phyloP scores from a whole-genome alignment of 30 jellyfish, hydroid and myxozoan genomes.

The Aurelia sp. region DNA sequence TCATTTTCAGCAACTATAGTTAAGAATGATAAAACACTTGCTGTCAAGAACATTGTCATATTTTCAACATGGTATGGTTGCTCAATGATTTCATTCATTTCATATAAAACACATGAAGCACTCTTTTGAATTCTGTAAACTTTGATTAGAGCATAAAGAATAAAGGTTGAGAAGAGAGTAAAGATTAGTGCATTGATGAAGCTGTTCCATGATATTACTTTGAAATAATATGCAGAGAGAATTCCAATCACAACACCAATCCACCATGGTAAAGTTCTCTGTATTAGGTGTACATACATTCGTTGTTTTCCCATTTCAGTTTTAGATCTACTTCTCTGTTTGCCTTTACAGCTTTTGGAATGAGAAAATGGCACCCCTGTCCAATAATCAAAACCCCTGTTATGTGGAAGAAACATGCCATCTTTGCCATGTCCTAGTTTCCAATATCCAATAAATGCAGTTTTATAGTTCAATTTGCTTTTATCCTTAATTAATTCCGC shows the following conservation, averaged over 20 bases:
- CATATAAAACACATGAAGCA: constrained; percentile 76
- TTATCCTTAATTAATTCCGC: constrained; percentile 27
- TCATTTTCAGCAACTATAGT: constrained; percentile 2
- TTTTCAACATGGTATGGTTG: constrained; percentile 79
- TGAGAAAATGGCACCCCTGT: constrained; percentile 73
- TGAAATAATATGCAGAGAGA: constrained; percentile 26
- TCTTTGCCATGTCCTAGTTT: constrained; percentile 75
- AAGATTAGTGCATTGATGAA: constrained; percentile 49
- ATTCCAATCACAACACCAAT: constrained; percentile 11
- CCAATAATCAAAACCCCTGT: constrained; percentile 89
- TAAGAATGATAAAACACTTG: constrained; percentile 22
- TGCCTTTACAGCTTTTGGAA: constrained; percentile 64
- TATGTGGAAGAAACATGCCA: constrained; percentile 56
- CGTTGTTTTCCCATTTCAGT: constrained; percentile 6
- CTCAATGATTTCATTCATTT: constrained; percentile 39
- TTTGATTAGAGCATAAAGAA: constrained; percentile 1
- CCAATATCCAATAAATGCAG: constrained; percentile 81
- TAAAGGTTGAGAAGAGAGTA: constrained; percentile 34
- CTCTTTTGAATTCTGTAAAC: constrained; percentile 59
- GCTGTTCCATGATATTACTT: constrained; percentile 8
- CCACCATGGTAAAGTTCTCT: constrained; percentile 69
- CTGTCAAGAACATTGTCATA: constrained; percentile 65
- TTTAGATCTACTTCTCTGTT: background rate
- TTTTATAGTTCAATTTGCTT: constrained; percentile 16
- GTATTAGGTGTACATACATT: constrained; percentile 40